Evolutionary conservation across 1,140 invertebrate genomes (phyloP).

Genomic region (Drosophila pallidifrons): DNA sequence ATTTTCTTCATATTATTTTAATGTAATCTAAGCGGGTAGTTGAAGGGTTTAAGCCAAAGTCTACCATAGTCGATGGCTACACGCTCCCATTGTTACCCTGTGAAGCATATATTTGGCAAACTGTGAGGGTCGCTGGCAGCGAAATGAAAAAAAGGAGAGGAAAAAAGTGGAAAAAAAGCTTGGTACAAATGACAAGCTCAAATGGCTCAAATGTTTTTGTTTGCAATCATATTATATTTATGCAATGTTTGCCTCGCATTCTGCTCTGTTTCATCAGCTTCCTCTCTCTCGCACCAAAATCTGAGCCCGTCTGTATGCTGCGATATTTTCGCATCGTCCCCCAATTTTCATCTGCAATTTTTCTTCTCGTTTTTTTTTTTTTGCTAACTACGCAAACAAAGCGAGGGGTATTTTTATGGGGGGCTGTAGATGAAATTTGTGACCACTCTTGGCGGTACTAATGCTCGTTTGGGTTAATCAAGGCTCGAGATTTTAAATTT

Average conservation of each 20-base stretch:
- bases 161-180: slow-evolving; percentile 19
- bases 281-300: neutral
- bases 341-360: neutral
- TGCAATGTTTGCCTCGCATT: slow-evolving; percentile 55
- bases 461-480: slow-evolving; percentile 76
- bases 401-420: neutral
- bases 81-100: neutral
- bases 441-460: slow-evolving; percentile 40
- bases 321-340: slow-evolving; percentile 16
- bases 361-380: neutral
- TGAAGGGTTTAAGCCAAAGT: neutral
- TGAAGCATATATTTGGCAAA: slow-evolving; percentile 1
- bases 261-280: slow-evolving; percentile 17
- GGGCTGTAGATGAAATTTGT: slow-evolving; percentile 11
- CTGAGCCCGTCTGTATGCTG: slow-evolving; percentile 13
- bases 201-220: slow-evolving; percentile 72
- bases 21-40: neutral
- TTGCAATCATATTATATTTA: slow-evolving; percentile 75
- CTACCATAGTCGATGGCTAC: neutral
- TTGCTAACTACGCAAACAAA: slow-evolving; percentile 33
- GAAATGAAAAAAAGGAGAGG: slow-evolving; percentile 11
- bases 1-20: neutral
- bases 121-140: neutral
- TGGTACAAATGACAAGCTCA: slow-evolving; percentile 67
- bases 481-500: slow-evolving; percentile 70